phyloP scores from a whole-genome alignment of 2,797 vertebrate species.

The Antennarius maculatus region DNA sequence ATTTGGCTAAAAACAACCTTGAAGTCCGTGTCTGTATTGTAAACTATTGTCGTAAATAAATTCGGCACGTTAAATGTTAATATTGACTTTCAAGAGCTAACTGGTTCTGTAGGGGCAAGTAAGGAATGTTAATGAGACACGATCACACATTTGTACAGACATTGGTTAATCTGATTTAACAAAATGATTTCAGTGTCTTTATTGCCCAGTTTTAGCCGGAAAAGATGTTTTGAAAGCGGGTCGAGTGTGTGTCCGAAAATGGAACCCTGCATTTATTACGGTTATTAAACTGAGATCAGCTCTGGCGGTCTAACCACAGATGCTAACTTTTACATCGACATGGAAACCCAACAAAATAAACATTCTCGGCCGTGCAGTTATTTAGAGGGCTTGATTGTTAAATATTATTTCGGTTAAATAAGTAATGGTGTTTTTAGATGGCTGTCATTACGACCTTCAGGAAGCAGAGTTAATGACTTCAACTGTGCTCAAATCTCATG shows the following conservation, averaged over 20 bases:
- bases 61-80: too few species aligned
- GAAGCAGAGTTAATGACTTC: background rate
- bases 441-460: background rate
- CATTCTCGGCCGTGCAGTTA: too few species aligned
- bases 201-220: rapidly evolving
- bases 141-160: rapidly evolving
- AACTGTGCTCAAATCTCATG: constrained; percentile 52
- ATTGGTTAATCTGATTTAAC: rapidly evolving
- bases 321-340: too few species aligned
- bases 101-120: too few species aligned
- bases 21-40: too few species aligned
- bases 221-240: rapidly evolving
- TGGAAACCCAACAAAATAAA: background rate
- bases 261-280: background rate
- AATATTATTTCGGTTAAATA: background rate
- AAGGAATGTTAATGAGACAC: rapidly evolving
- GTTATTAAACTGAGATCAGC: background rate
- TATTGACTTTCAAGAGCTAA: background rate
- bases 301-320: background rate
- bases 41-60: too few species aligned
- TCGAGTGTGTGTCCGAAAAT: constrained; percentile 5
- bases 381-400: background rate
- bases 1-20: background rate
- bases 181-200: rapidly evolving
- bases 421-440: background rate